A percentile compares a stretch with the other conserved stretches of the same genome.
Conservation (phyloP, 2,888 invertebrate species). For the Acleris laterana region DNA sequence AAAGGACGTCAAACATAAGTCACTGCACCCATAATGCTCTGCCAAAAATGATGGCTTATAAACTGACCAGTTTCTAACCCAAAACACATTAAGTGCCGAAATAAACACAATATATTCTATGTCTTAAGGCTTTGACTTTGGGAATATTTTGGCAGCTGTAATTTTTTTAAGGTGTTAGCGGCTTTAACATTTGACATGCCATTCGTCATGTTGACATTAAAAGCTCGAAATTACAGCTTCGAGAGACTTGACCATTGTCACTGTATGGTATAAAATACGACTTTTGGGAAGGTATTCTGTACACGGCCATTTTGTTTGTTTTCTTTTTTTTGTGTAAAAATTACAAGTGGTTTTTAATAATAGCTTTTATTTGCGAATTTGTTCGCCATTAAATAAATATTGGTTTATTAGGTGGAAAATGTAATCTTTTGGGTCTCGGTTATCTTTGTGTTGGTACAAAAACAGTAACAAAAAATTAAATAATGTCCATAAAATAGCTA, state of each 20-base stretch:
- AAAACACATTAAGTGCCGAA: background rate
- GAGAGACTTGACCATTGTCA: constrained; percentile 40
- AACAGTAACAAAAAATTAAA: no score
- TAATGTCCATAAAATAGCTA: no score
- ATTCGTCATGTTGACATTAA: constrained; percentile 47
- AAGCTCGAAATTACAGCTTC: constrained; percentile 47
- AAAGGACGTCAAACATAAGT: background rate
- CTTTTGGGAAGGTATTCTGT: background rate
- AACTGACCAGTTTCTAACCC: background rate
- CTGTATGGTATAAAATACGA: constrained; percentile 38
- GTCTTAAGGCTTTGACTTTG: background rate
- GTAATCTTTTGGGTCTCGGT: no score
- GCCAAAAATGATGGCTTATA: background rate
- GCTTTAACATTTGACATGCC: constrained; percentile 19
- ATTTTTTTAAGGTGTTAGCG: background rate
- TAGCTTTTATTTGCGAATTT: no score
- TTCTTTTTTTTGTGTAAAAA: background rate
- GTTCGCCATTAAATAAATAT: no score
- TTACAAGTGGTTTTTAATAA: no score
- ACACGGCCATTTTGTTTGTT: background rate
- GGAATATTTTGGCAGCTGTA: background rate
- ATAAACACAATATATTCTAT: background rate
- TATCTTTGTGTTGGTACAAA: no score
- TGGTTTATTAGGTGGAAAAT: no score
- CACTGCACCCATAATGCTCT: background rate